These are phyloP conservation scores for Capra hircus DNA, from an alignment of 2,113 vertebrate genomes.

Conservation along the genomic window DNA sequence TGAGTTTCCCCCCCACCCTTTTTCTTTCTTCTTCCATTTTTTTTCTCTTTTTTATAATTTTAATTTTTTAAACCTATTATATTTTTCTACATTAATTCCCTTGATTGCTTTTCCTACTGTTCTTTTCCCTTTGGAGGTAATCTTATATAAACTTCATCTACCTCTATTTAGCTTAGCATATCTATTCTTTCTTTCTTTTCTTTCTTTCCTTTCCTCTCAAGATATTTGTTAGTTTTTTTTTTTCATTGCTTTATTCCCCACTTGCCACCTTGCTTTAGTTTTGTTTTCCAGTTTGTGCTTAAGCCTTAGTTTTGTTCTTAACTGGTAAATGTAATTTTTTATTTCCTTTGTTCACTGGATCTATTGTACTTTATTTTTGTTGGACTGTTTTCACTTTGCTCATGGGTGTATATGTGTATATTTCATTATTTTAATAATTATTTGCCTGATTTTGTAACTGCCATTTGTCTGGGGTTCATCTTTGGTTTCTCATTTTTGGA, in stretches of 20 bases:
- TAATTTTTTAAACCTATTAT: not conserved
- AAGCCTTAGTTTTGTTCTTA: not conserved
- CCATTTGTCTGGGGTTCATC: not conserved
- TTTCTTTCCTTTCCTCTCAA: not conserved
- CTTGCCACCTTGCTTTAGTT: not conserved
- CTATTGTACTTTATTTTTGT: not conserved
- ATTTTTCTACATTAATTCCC: not conserved
- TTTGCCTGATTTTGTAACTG: not conserved
- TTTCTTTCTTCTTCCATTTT: not conserved
- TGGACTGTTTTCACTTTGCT: not conserved
- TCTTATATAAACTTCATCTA: not conserved
- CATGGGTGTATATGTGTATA: not conserved
- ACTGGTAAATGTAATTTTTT: not conserved
- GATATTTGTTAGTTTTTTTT: not conserved
- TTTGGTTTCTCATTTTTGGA: not conserved
- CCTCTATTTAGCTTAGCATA: not conserved
- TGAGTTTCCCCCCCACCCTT: fast-evolving
- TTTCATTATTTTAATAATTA: not conserved
- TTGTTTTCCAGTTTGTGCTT: not conserved
- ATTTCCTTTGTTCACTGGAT: not conserved
- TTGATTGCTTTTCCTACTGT: not conserved
- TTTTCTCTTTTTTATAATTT: not conserved
- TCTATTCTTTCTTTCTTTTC: not conserved
- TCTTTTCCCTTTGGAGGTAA: not conserved
- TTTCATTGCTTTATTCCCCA: not conserved